phyloP scores from a whole-genome alignment of 2,888 invertebrate species.

The Sepioteuthis lessoniana region DNA sequence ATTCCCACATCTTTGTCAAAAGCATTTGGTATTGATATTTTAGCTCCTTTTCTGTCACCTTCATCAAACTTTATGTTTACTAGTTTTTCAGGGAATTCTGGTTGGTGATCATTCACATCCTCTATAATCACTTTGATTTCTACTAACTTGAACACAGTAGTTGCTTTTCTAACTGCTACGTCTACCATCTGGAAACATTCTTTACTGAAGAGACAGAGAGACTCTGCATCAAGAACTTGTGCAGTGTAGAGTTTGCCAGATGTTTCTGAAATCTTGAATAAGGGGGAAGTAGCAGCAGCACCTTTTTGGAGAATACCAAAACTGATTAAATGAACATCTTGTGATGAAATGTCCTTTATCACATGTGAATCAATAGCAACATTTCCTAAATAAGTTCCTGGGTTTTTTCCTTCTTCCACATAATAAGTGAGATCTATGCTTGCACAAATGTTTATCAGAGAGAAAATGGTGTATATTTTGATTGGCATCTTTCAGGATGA shows the following conservation, averaged over 20 bases:
- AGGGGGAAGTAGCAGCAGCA: background rate
- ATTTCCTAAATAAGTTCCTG: background rate
- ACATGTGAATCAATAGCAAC: background rate
- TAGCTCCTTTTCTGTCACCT: background rate
- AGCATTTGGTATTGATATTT: background rate
- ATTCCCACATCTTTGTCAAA: background rate
- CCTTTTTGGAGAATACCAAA: background rate
- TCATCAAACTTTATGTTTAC: background rate
- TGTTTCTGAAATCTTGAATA: background rate
- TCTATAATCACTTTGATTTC: background rate
- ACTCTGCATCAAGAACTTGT: background rate
- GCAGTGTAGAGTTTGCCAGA: slow-evolving; percentile 8
- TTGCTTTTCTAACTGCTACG: background rate
- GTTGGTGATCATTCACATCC: background rate
- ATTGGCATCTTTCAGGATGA: background rate
- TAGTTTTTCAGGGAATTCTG: background rate
- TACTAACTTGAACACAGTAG: background rate
- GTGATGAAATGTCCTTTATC: background rate
- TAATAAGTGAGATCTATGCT: background rate
- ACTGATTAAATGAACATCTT: background rate
- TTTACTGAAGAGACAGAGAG: background rate
- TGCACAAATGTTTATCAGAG: background rate
- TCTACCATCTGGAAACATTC: slow-evolving; percentile 4
- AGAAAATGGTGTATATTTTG: background rate
- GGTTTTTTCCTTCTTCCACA: background rate